A percentile compares a stretch with the other conserved stretches of the same genome.
phyloP scores from a whole-genome alignment of 2,888 invertebrate genomes.

The Heliconius aoede region DNA sequence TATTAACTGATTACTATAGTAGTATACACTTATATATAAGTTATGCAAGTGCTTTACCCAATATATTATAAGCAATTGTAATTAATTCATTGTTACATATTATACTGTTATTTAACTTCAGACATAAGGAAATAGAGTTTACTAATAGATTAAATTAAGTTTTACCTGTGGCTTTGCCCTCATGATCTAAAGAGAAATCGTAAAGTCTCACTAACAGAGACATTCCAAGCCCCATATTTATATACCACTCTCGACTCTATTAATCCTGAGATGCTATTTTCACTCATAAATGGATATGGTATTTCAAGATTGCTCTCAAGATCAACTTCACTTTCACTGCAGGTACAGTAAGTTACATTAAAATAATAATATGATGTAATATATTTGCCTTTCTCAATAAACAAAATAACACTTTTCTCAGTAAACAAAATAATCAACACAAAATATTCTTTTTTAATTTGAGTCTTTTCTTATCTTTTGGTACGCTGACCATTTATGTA shows the following conservation, averaged over 20 bases:
- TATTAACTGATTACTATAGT: background rate
- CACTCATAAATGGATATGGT: too few relatives aligned
- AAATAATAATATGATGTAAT: too few relatives aligned
- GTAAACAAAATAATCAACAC: background rate
- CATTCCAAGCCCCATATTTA: background rate
- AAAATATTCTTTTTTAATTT: background rate
- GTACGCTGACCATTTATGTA: background rate
- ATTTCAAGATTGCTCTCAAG: too few relatives aligned
- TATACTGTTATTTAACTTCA: constrained; percentile 18
- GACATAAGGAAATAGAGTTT: background rate
- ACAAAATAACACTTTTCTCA: background rate
- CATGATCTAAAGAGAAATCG: background rate
- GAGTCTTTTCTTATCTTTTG: background rate
- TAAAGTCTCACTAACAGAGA: background rate
- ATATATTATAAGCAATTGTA: constrained; percentile 1
- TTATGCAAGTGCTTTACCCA: constrained; percentile 1
- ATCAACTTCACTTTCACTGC: too few relatives aligned
- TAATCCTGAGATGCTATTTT: too few relatives aligned
- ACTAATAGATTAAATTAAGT: background rate
- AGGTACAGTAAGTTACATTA: too few relatives aligned
- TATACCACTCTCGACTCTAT: background rate
- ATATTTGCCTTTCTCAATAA: background rate
- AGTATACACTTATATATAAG: background rate
- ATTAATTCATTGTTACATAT: constrained; percentile 16
- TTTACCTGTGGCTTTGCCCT: background rate